Evolutionary conservation across 2,113 vertebrate species (phyloP).

Genomic region (Atherinomorus stipes): DNA sequence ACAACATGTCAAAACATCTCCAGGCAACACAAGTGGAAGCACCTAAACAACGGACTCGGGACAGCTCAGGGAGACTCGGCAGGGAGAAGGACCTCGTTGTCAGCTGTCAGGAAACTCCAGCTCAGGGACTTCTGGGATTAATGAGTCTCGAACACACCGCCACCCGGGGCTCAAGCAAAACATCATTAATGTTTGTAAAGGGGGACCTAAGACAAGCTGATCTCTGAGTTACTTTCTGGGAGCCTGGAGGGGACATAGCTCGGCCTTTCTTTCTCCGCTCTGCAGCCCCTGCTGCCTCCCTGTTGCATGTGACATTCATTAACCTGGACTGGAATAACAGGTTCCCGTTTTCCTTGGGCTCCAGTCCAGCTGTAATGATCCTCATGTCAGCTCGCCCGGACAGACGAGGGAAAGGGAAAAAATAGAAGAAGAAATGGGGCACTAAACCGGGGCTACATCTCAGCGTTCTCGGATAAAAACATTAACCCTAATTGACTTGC

Average conservation of each 20-base stretch:
- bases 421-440: conserved; percentile 29
- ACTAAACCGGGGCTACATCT: conserved; percentile 16
- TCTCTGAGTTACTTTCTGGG: conserved; percentile 51
- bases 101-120: conserved; percentile 65
- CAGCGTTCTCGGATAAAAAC: conserved; percentile 31
- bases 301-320: conserved; percentile 69
- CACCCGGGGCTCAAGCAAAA: conserved; percentile 63
- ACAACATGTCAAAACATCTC: conserved; percentile 67
- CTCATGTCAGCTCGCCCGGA: conserved; percentile 29
- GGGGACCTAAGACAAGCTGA: conserved; percentile 48
- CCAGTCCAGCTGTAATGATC: conserved; percentile 58
- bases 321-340: conserved; percentile 65
- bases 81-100: conserved; percentile 55
- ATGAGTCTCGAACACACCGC: conserved; percentile 67
- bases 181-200: conserved; percentile 69
- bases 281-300: conserved; percentile 38
- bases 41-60: conserved; percentile 49
- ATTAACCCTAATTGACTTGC: conserved; percentile 54
- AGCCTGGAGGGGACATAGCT: conserved; percentile 59
- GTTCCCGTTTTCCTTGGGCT: conserved; percentile 41
- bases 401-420: conserved; percentile 14
- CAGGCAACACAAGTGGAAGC: conserved; percentile 41
- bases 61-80: conserved; percentile 36
- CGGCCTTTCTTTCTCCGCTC: conserved; percentile 44
- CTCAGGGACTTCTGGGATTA: conserved; percentile 39